Evolutionary conservation across 2,888 invertebrate species (phyloP).

Genomic region (Arge pagana): DNA sequence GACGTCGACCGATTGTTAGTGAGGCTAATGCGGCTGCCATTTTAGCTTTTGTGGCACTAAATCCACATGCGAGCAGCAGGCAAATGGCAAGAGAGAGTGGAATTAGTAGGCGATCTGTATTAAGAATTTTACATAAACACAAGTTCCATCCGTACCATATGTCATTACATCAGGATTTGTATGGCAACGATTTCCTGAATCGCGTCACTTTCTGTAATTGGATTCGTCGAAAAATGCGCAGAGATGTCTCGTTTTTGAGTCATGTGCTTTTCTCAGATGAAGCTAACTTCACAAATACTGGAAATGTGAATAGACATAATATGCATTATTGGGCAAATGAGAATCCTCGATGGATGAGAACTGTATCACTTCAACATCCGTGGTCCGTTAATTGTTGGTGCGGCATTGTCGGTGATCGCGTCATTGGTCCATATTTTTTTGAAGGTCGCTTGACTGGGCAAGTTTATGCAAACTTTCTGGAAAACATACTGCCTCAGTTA

Average conservation of each 20-base stretch:
- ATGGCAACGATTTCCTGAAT: conserved; percentile 9
- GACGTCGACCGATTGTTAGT: conserved; percentile 9
- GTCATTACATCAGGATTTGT: conserved; percentile 17
- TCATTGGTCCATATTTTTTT: conserved; percentile 22
- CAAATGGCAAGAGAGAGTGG: conserved; percentile 6
- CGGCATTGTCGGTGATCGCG: conserved; percentile 21
- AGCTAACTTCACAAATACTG: conserved; percentile 22
- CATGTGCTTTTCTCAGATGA: conserved; percentile 19
- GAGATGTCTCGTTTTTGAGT: conserved; percentile 15
- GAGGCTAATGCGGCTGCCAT: too few species aligned
- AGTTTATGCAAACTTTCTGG: conserved; percentile 3
- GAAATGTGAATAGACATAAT: conserved; percentile 8
- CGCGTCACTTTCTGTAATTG: conserved; percentile 8
- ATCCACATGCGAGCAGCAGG: conserved; percentile 3
- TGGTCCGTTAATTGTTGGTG: conserved; percentile 23
- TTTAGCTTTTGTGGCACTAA: too few species aligned
- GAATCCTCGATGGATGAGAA: conserved; percentile 13
- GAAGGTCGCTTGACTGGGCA: conserved; percentile 9
- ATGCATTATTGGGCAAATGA: conserved; percentile 16
- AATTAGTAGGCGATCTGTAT: conserved; percentile 6
- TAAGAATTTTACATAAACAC: conserved; percentile 6
- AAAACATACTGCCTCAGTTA: conserved; percentile 3
- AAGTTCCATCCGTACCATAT: conserved; percentile 17
- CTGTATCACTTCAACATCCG: conserved; percentile 21
- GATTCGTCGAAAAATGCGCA: conserved; percentile 1